Evolutionary conservation across 2,797 vertebrate genomes (phyloP), one percentile per base, ranked within the genome.

Genomic region (Anniella stebbinsi): DNA sequence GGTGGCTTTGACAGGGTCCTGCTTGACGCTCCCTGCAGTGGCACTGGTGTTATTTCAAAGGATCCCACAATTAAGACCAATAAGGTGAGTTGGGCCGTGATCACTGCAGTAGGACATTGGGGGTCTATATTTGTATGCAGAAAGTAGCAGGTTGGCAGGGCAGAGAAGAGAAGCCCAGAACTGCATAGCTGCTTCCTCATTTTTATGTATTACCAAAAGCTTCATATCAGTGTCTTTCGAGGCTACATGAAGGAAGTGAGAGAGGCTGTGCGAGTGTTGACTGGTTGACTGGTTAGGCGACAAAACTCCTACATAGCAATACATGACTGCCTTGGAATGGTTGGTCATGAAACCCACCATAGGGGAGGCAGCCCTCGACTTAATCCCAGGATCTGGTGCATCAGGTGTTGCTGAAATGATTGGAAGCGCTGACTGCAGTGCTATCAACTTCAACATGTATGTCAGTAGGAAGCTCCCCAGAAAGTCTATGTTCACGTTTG

Each of bases 21-120:
- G 92, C 97, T 99, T 60, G 99, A 99, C n/a, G 99, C 99, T 69
- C 99, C 99, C 0, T 99, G 99, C 94, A 99, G 99, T 0, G 99
- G 99, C 86, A 99, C 99, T 0, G 99, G 99, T 0, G 96, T 99
- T 91, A 99, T 99, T 87, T 98, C 99, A 72, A 99, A 99, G 97
- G 99, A 99, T 95, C 99, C 99, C 36, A 97, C 98, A 51, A 98
- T 99, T 91, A 99, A 99, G 97, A 99, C 98, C 17, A 98, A 98
- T 88, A 99, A 99, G 98, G 98, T 98, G 83, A 89, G 93, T 80
- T 78, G 38, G 18, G 1, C 28, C 13, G 5, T 12, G 9, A 17
- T n/a, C 0, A 0, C 73, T 73, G 15, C 30, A 63, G 17, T 7
- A 75, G 33, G 63, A 7, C 25, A n/a, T 36, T n/a, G 51, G 36